Base-by-base conservation (phyloP, 2,888 invertebrate species). In the Kryphioiulus occultus region DNA sequence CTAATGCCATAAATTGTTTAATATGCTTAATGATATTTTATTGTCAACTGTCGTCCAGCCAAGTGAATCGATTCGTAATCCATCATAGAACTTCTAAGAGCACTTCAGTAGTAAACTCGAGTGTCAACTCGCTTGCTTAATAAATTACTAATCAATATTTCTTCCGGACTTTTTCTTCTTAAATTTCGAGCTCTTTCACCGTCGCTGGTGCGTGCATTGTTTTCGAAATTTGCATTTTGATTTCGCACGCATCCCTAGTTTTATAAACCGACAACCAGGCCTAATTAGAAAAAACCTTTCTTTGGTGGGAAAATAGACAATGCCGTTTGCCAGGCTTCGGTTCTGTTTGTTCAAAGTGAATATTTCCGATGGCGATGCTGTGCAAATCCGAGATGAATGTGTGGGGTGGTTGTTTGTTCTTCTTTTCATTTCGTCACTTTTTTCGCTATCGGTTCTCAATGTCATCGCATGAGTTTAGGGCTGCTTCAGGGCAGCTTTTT, bases 71-170 rank as follows among this genome's bases (percentile, higher is more conserved):
- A 42, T 42, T 42, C 42, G 42, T 42, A 42, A 42, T 42, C 4
- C 47, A 39, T 12, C 17, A 15, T 17, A 47, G 0, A 47, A 47
- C 12, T 47, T 12, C 47, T 47, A 10, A 19, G 53, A 59, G 15
- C n/a, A 1, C n/a, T 17, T 59, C 53, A 26, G 12, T 68, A 26
- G 15, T 26, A 68, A 59, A 68, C 68, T 10, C 12, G 12, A 68
- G 53, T n/a, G 26, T 68, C 26, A 68, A 68, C 68, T 68, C 68
- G 68, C 26, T 68, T 26, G 68, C n/a, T 26, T 26, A 68, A 26
- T 68, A 68, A 68, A 68, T 26, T 68, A 26, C 68, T 26, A 68
- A 68, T 68, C 68, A 68, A 68, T 68, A 68, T 68, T 68, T 68
- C 68, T 68, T 68, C 26, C 26, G 26, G 26, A 59, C 12, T 19